These are phyloP conservation scores for Tetranychus urticae DNA, from an alignment of 1,140 invertebrate genomes.

Conservation along the genomic window DNA sequence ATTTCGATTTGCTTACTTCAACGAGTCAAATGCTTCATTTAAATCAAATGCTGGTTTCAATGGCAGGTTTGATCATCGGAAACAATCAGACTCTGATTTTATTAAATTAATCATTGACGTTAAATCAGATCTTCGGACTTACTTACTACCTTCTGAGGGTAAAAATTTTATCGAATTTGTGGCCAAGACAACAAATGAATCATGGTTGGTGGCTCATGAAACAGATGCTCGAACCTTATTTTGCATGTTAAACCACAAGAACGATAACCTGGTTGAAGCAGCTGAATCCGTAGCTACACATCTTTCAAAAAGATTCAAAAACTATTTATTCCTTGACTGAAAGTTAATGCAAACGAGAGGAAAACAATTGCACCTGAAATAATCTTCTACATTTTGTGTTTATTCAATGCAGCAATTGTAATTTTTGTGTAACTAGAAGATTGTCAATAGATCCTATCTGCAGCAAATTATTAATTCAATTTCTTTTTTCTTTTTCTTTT, in stretches of 20 bases:
- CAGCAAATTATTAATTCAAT: no score
- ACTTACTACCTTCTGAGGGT: not conserved
- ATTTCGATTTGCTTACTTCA: conserved; percentile 4
- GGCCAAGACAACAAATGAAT: conserved; percentile 6
- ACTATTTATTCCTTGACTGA: not conserved
- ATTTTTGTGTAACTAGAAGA: no score
- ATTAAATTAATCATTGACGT: conserved; percentile 5
- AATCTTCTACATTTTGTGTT: no score
- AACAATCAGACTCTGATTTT: conserved; percentile 6
- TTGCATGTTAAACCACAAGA: conserved; percentile 7
- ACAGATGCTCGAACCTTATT: conserved; percentile 2
- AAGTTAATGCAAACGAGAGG: not conserved
- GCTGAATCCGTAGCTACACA: conserved; percentile 2
- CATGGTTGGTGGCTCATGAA: conserved; percentile 4
- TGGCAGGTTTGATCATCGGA: conserved; percentile 4
- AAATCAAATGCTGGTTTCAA: not conserved
- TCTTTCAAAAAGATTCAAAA: conserved; percentile 4
- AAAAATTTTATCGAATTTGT: conserved; percentile 5
- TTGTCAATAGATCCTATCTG: no score
- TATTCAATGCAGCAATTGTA: no score
- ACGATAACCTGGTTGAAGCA: conserved; percentile 8
- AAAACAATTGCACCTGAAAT: not conserved
- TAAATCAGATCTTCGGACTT: conserved; percentile 2
- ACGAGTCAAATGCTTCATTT: not conserved
- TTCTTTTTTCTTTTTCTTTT: no score